These are phyloP conservation scores for Thamnophis elegans DNA, from an alignment of 2,797 vertebrate genomes.

Conservation along the genomic window DNA sequence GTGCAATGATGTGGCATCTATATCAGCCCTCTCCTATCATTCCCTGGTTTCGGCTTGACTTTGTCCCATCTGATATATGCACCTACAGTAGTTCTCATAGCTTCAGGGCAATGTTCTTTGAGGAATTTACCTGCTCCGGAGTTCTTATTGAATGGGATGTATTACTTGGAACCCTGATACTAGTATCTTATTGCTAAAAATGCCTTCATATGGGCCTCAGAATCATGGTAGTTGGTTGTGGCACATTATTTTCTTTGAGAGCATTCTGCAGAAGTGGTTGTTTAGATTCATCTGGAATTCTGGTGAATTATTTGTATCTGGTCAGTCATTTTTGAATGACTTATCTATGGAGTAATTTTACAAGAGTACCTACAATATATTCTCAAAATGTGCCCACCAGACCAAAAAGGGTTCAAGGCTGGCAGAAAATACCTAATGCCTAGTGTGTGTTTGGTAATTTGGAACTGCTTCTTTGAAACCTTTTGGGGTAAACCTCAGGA, in stretches of 20 bases:
- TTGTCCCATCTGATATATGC: background rate
- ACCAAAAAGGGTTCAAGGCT: background rate
- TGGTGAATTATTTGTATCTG: background rate
- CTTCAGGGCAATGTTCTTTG: too few species aligned
- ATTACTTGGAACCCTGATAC: too few species aligned
- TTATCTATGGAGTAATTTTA: background rate
- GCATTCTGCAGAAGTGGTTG: background rate
- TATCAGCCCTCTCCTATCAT: background rate
- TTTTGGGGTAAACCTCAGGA: constrained; percentile 26
- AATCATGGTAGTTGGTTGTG: background rate
- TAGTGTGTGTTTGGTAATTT: background rate
- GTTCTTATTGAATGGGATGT: too few species aligned
- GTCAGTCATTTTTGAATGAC: background rate
- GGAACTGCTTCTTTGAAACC: background rate
- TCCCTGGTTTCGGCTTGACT: background rate
- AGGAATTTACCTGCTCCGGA: too few species aligned
- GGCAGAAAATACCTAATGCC: background rate
- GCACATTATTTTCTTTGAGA: background rate
- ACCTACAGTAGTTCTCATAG: background rate
- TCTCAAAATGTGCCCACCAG: background rate
- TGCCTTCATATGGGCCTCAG: background rate
- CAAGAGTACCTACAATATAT: background rate
- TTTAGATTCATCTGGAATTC: background rate
- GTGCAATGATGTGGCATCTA: background rate
- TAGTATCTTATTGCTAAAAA: background rate